These are phyloP conservation scores for Hydrochoerus hydrochaeris DNA, from an alignment of 2,113 vertebrate species.

Conservation along the genomic window DNA sequence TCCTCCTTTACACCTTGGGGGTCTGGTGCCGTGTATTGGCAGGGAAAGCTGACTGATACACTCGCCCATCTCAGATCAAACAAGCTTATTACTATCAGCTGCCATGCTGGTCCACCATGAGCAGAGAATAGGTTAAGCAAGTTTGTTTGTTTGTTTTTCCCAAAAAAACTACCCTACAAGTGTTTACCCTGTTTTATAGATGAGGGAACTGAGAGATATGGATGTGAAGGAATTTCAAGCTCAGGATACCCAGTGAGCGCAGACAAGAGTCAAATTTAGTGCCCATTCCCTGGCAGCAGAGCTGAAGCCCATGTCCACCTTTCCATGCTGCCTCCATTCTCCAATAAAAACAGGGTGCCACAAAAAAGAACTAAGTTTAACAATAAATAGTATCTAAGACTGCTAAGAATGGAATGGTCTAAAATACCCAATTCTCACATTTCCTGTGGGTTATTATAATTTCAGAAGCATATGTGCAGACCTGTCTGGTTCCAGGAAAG, in stretches of 20 bases:
- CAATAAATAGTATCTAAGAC: too few species aligned
- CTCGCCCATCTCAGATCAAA: background rate
- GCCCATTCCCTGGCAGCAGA: too few species aligned
- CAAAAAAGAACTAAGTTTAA: too few species aligned
- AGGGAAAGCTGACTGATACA: background rate
- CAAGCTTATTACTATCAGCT: background rate
- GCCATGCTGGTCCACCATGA: background rate
- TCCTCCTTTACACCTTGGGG: background rate
- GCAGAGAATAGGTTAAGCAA: too few species aligned
- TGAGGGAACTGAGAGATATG: background rate
- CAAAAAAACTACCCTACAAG: background rate
- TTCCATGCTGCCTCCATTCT: too few species aligned
- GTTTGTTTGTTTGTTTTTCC: background rate
- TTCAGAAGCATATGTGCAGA: too few species aligned
- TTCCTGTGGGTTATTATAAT: too few species aligned
- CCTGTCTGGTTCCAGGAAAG: too few species aligned
- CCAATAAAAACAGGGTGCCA: too few species aligned
- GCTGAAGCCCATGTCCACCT: too few species aligned
- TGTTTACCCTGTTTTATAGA: background rate
- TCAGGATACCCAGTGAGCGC: background rate
- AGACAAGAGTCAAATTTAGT: background rate
- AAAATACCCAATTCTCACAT: too few species aligned
- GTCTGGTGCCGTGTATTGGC: background rate
- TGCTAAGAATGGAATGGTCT: too few species aligned
- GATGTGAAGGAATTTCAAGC: background rate